phyloP scores from a whole-genome alignment of 2,113 vertebrate species.

The Ahaetulla prasina region DNA sequence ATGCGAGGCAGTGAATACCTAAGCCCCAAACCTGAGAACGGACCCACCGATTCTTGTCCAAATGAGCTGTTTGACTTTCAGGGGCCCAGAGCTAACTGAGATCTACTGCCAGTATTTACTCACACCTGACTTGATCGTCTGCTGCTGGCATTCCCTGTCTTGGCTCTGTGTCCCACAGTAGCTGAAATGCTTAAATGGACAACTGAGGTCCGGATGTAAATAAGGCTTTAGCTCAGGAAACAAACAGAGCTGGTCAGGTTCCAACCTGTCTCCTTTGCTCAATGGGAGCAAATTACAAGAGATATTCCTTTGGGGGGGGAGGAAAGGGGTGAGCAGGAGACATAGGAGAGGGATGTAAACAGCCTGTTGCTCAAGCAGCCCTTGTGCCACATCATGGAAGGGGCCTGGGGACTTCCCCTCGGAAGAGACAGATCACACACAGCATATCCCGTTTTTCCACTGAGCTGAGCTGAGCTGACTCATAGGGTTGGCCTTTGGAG shows the following conservation, averaged over 20 bases:
- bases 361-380: not conserved
- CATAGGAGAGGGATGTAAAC: not conserved
- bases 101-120: rapidly evolving
- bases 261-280: not conserved
- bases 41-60: not conserved
- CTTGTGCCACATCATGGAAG: not conserved
- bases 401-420: not conserved
- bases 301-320: not conserved
- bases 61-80: not conserved
- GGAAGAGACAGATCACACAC: not conserved
- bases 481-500: not conserved
- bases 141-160: rapidly evolving
- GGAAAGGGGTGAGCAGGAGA: not conserved
- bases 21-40: not conserved
- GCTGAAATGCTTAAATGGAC: not conserved
- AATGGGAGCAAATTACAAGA: not conserved
- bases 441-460: not conserved
- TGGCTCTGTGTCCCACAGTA: rapidly evolving
- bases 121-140: not conserved
- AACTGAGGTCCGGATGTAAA: not conserved
- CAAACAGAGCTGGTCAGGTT: not conserved
- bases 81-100: not conserved
- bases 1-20: not conserved
- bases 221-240: not conserved
- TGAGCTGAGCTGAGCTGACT: not conserved